These are phyloP conservation scores for Boloria selene DNA, from an alignment of 2,888 invertebrate genomes.

Conservation along the genomic window DNA sequence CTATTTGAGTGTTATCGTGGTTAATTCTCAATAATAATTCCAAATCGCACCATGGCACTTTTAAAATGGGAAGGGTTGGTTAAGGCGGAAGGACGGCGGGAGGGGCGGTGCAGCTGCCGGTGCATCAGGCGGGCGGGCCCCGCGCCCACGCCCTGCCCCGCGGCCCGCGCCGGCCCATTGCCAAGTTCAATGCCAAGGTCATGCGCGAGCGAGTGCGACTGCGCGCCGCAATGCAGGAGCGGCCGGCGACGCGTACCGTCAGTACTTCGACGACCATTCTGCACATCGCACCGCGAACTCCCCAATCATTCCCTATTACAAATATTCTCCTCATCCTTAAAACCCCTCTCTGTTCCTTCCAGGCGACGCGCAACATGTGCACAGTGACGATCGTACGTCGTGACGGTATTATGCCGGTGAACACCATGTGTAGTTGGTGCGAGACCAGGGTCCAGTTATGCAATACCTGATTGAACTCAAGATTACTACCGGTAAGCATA, in stretches of 20 bases:
- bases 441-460: constrained; percentile 62
- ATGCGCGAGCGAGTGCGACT: constrained; percentile 84
- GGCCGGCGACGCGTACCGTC: constrained; percentile 72
- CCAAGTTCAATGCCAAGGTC: constrained; percentile 93
- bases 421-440: constrained; percentile 55
- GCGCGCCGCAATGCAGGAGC: constrained; percentile 87
- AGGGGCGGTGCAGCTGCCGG: constrained; percentile 77
- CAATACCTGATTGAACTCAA: constrained; percentile 53
- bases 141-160: constrained; percentile 50
- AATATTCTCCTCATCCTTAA: constrained; percentile 4
- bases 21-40: constrained; percentile 32
- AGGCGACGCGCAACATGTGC: constrained; percentile 42
- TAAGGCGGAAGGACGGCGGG: constrained; percentile 55
- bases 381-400: constrained; percentile 37
- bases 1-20: constrained; percentile 2
- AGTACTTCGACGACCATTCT: constrained; percentile 74
- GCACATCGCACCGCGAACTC: constrained; percentile 61
- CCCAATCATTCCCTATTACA: constrained; percentile 18
- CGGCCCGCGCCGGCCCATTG: constrained; percentile 78
- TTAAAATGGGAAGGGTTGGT: constrained; percentile 43
- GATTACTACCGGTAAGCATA: constrained; percentile 54
- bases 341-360: constrained; percentile 44
- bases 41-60: constrained; percentile 24
- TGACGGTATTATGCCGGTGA: constrained; percentile 51
- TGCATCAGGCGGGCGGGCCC: constrained; percentile 58